Evolutionary conservation across 2,113 vertebrate species (phyloP).

Genomic region (Cryptotis parvus): DNA sequence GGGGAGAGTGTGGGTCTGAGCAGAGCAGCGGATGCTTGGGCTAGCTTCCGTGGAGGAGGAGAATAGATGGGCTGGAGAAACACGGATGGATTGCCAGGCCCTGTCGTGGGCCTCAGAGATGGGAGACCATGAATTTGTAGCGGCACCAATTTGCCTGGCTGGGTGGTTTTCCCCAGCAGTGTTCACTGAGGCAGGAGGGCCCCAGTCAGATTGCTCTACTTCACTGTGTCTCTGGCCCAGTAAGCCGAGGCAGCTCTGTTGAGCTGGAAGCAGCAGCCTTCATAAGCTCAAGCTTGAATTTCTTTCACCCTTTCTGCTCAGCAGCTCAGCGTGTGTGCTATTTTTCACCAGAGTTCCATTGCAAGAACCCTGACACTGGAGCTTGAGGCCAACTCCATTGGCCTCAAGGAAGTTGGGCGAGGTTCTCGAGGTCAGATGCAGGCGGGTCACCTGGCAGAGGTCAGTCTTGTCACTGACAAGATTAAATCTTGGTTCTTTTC

Average conservation of each 20-base stretch:
- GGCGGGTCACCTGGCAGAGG: not conserved
- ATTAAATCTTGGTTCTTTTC: not conserved
- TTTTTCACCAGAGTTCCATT: not conserved
- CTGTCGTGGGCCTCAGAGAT: slow-evolving; percentile 1
- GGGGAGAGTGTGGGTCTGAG: not conserved
- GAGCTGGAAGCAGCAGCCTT: slow-evolving; percentile 19
- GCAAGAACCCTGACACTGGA: not conserved
- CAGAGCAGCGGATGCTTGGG: not conserved
- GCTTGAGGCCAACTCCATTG: not conserved
- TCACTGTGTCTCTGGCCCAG: slow-evolving; percentile 29
- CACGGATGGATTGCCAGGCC: slow-evolving; percentile 38
- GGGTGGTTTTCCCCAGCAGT: slow-evolving; percentile 40
- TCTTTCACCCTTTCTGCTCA: not conserved
- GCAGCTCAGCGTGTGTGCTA: not conserved
- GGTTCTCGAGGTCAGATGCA: not conserved
- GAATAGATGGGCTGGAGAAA: not conserved
- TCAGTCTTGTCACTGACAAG: not conserved
- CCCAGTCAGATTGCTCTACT: slow-evolving; percentile 33
- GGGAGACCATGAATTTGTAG: slow-evolving; percentile 19
- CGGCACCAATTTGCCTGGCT: slow-evolving; percentile 23
- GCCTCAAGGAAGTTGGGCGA: not conserved
- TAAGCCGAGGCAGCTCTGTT: slow-evolving; percentile 52
- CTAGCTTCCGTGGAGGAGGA: not conserved
- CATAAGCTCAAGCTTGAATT: not conserved
- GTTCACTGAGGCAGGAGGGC: slow-evolving; percentile 51